Evolutionary conservation across 92 coral and sea anemone genomes (phyloP).

Genomic region (Virgularia gustaviana): DNA sequence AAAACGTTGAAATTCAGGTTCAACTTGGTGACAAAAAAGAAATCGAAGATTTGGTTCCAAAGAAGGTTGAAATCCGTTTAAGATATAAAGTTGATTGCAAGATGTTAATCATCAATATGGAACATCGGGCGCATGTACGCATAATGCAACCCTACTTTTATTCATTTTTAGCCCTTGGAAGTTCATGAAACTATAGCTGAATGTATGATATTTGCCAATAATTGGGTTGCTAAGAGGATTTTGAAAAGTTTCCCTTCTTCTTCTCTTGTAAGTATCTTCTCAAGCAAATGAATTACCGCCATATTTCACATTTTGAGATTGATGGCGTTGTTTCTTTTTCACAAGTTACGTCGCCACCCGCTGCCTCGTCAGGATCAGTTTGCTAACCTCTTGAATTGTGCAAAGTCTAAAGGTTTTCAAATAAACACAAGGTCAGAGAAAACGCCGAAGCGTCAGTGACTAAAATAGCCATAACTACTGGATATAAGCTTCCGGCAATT

Average conservation of each 20-base stretch:
- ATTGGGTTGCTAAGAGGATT: conserved; percentile 91
- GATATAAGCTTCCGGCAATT: too few species aligned
- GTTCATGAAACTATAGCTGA: conserved; percentile 89
- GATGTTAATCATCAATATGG: too few species aligned
- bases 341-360: conserved; percentile 97
- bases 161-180: conserved; percentile 63
- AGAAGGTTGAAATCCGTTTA: conserved; percentile 52
- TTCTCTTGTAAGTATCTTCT: conserved; percentile 61
- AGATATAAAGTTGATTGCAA: background rate
- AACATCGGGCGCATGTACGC: too few species aligned
- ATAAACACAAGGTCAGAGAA: conserved; percentile 63
- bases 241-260: conserved; percentile 65
- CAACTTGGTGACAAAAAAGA: conserved; percentile 73
- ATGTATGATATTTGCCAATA: conserved; percentile 91
- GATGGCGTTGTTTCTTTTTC: too few species aligned
- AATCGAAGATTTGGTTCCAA: conserved; percentile 66
- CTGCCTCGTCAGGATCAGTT: conserved; percentile 76
- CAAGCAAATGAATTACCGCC: background rate
- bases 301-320: background rate
- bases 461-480: background rate
- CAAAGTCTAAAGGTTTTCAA: conserved; percentile 72
- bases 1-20: conserved; percentile 71
- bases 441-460: background rate
- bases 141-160: too few species aligned
- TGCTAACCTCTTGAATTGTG: conserved; percentile 71